These are phyloP conservation scores for Venturia canescens DNA, from an alignment of 1,140 invertebrate species.

Conservation along the genomic window DNA sequence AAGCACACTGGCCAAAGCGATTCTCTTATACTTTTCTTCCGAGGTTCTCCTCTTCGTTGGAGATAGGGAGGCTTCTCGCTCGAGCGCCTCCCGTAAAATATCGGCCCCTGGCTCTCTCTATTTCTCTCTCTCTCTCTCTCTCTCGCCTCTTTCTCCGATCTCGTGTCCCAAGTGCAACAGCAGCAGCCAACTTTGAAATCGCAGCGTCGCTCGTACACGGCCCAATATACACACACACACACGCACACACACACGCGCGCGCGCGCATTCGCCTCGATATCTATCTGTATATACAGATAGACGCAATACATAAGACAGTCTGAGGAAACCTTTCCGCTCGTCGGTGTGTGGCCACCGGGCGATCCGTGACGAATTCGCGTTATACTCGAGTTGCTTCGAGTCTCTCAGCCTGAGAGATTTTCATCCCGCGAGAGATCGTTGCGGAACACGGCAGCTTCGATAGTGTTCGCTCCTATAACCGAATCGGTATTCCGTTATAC, in stretches of 20 bases:
- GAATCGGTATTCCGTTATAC: too few species aligned
- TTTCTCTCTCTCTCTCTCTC: conserved; percentile 2
- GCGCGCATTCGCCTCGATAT: too few species aligned
- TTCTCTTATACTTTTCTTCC: neutral
- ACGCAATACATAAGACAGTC: conserved; percentile 7
- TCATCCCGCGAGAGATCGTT: conserved; percentile 34
- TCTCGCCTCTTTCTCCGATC: neutral
- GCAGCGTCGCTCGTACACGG: neutral
- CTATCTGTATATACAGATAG: neutral
- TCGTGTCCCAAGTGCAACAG: neutral
- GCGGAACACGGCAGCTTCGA: neutral
- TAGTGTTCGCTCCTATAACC: neutral
- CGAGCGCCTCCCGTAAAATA: conserved; percentile 54
- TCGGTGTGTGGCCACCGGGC: conserved; percentile 54
- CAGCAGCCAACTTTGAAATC: conserved; percentile 24
- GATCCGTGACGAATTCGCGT: conserved; percentile 56
- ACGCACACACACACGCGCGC: too few species aligned
- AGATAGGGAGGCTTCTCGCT: conserved; percentile 42
- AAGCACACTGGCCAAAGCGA: conserved; percentile 10
- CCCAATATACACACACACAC: neutral
- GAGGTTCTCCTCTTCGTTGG: neutral
- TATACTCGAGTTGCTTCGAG: conserved; percentile 52
- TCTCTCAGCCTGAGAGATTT: conserved; percentile 41
- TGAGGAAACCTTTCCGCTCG: conserved; percentile 48
- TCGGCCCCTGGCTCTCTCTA: conserved; percentile 22